Evolutionary conservation across 2,797 vertebrate genomes (phyloP), one percentile per base, ranked within the genome.

Genomic region (Cossypha heuglini): DNA sequence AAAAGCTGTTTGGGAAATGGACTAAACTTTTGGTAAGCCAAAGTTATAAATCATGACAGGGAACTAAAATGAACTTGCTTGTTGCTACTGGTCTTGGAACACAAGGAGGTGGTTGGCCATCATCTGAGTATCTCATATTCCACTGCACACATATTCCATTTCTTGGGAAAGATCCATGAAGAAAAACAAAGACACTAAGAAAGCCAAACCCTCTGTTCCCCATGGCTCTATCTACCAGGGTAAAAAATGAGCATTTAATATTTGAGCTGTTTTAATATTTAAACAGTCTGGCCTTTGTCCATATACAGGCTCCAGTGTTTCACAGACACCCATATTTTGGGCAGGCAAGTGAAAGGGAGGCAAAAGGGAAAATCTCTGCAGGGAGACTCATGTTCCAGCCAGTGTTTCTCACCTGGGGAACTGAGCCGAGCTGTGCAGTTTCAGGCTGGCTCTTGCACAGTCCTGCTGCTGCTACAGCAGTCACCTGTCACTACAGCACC

Each of bases 381-480:
- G 22, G 38, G 21, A 77, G 9, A 31, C 6, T 48, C 45, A 5
- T 0, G 0, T 33, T 64, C 25, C 29, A 86, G 40, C 3, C 25
- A 43, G 20, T 40, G 31, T 20, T 81, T 71, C 81, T 73, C 63
- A 76, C 48, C 9, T 1, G 6, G 33, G 9, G 18, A 63, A 42
- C 15, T 3, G 38, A 58, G 25, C 5, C 37, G 42, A 63, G 11
- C 38, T 29, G 26, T n/a, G 29, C 15, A 45, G 24, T 38, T 82
- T 49, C 20, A 54, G 73, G 52, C 29, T 72, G 57, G 28, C 37
- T 63, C 33, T 14, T 46, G 40, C 55, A 85, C 13, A 33, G 24
- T 10, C 10, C 40, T 42, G 43, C 46, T 77, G 76, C 62, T 88
- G 51, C 22, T 52, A 40, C 46, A 82, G 45, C 49, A 64, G 25